Percentiles rank a stretch among this genome's conserved stretches.
Evolutionary conservation across 2,113 vertebrate species (phyloP).

Genomic region (Sinocyclocheilus rhinocerous): DNA sequence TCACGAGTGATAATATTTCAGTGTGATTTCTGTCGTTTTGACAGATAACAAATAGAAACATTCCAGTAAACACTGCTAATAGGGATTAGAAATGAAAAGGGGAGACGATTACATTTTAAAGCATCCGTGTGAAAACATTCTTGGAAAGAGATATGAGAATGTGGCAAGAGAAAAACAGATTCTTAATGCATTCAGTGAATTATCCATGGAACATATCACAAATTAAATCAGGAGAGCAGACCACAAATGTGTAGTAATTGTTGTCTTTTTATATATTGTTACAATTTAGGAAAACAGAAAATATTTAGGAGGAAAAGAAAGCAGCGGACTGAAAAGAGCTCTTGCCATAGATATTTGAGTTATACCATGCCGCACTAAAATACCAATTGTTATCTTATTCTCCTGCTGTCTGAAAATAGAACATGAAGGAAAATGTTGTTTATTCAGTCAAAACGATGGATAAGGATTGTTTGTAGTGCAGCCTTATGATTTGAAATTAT

Average conservation of each 20-base stretch:
- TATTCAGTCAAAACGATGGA: not conserved
- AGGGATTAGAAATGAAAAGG: not conserved
- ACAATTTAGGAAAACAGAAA: too few relatives aligned
- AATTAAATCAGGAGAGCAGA: not conserved
- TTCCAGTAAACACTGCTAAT: not conserved
- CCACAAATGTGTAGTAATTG: not conserved
- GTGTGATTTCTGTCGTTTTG: not conserved
- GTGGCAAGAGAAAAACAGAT: too few relatives aligned
- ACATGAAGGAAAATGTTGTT: not conserved
- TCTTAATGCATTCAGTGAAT: not conserved
- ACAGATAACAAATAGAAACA: not conserved
- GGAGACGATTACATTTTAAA: not conserved
- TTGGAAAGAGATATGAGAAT: not conserved
- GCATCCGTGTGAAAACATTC: not conserved
- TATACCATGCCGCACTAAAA: not conserved
- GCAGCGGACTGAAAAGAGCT: not conserved
- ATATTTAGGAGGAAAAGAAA: too few relatives aligned
- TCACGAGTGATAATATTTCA: not conserved
- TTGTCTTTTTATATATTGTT: not conserved
- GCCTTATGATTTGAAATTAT: too few relatives aligned
- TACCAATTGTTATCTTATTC: not conserved
- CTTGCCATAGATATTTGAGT: not conserved
- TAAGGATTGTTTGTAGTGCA: not conserved
- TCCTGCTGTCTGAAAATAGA: not conserved
- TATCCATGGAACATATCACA: not conserved